Evolutionary conservation across 2,888 invertebrate genomes (phyloP).

Genomic region (Globia sparganii): DNA sequence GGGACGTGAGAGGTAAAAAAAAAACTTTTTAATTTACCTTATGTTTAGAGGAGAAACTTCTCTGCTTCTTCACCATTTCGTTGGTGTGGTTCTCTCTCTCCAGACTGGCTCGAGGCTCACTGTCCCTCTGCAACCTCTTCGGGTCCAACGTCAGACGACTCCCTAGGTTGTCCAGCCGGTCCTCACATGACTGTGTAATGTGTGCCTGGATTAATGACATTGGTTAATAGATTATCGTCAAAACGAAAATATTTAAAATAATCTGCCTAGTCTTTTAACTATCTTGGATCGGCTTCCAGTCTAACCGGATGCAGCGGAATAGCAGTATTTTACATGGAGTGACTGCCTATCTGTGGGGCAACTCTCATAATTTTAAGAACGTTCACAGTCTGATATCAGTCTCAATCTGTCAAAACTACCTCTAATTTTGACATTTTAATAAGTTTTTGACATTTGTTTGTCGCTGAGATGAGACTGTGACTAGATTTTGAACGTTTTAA

Average conservation of each 20-base stretch:
- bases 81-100: slow-evolving; percentile 88
- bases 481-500: too few relatives aligned
- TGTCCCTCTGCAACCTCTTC: slow-evolving; percentile 79
- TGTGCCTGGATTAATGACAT: slow-evolving; percentile 76
- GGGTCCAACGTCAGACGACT: slow-evolving; percentile 83
- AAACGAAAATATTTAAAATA: neutral
- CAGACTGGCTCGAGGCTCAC: slow-evolving; percentile 83
- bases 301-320: neutral
- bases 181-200: slow-evolving; percentile 95
- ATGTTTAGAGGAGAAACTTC: slow-evolving; percentile 83
- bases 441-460: too few relatives aligned
- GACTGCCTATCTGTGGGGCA: neutral
- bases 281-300: neutral
- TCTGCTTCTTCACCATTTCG: slow-evolving; percentile 85
- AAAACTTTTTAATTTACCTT: slow-evolving; percentile 61
- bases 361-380: too few relatives aligned
- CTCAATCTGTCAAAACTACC: too few relatives aligned
- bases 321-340: neutral
- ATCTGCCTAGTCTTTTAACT: neutral
- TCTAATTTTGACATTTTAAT: too few relatives aligned
- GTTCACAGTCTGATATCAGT: too few relatives aligned
- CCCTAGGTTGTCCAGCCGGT: slow-evolving; percentile 91
- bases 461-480: too few relatives aligned
- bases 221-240: neutral
- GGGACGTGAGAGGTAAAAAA: too few relatives aligned